Conservation (phyloP, 2,113 vertebrate species). For the Misgurnus anguillicaudatus region DNA sequence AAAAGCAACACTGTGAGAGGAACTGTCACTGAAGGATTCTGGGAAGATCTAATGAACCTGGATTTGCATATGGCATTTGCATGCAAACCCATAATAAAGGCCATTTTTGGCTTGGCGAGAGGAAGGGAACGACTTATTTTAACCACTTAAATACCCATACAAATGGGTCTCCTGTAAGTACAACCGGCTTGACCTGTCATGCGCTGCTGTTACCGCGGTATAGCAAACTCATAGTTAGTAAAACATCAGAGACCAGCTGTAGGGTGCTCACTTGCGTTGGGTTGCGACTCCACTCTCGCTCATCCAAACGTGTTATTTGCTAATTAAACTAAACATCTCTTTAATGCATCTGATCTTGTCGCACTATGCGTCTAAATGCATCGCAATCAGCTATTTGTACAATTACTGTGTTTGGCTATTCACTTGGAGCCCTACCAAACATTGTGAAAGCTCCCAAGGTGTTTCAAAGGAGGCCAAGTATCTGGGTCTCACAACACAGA, state of each 20-base stretch:
- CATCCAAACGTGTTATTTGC: constrained; percentile 43
- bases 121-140: constrained; percentile 1
- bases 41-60: constrained; percentile 59
- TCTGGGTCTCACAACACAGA: constrained; percentile 55
- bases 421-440: background rate
- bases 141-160: background rate
- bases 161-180: constrained; percentile 21
- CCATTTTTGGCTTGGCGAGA: background rate
- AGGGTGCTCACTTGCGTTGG: background rate
- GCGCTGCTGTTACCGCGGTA: background rate
- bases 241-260: background rate
- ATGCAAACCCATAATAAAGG: background rate
- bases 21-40: background rate
- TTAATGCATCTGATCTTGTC: constrained; percentile 10
- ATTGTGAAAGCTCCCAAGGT: constrained; percentile 38
- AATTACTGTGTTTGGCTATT: constrained; percentile 39
- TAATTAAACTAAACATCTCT: constrained; percentile 38
- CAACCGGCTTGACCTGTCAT: background rate
- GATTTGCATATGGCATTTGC: constrained; percentile 58
- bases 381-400: constrained; percentile 23
- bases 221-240: background rate
- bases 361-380: constrained; percentile 13
- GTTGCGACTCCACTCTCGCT: constrained; percentile 10
- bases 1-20: constrained; percentile 34
- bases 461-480: constrained; percentile 52